Conservation (phyloP, 2,113 vertebrate genomes). For the Entomyzon cyanotis region DNA sequence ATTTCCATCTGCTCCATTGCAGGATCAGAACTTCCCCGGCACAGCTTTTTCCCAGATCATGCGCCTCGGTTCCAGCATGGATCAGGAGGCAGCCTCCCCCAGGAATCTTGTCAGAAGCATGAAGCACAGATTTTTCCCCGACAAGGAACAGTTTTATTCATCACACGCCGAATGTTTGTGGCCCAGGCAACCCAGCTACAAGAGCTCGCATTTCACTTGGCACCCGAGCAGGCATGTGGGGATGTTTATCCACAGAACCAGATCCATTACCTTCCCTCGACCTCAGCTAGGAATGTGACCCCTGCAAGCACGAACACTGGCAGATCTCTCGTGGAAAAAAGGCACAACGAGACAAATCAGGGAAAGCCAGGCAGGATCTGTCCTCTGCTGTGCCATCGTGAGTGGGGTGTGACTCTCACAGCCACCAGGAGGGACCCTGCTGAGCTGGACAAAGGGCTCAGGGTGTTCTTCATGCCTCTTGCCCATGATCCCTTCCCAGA, state of each 20-base stretch:
- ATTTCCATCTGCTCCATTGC: background rate
- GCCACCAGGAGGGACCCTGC: background rate
- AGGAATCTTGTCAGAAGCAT: background rate
- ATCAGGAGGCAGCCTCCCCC: background rate
- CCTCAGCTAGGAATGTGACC: background rate
- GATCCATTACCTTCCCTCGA: background rate
- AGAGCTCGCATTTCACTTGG: background rate
- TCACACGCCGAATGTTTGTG: background rate
- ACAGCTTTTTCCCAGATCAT: background rate
- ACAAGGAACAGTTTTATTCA: background rate
- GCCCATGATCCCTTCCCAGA: background rate
- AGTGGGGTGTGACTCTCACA: background rate
- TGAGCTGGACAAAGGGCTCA: background rate
- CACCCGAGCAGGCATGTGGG: background rate
- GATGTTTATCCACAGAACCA: background rate
- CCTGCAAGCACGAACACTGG: background rate
- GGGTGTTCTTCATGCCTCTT: rapidly evolving
- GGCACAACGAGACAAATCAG: background rate
- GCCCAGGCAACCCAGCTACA: background rate
- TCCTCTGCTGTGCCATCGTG: background rate
- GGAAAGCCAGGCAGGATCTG: background rate
- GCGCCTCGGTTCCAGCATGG: background rate
- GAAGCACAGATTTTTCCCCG: background rate
- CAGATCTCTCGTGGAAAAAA: rapidly evolving
- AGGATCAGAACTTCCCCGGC: background rate